Percentiles rank a stretch among this genome's conserved stretches.
Conservation (phyloP, 2,888 invertebrate species). For the Argyresthia goedartella region DNA sequence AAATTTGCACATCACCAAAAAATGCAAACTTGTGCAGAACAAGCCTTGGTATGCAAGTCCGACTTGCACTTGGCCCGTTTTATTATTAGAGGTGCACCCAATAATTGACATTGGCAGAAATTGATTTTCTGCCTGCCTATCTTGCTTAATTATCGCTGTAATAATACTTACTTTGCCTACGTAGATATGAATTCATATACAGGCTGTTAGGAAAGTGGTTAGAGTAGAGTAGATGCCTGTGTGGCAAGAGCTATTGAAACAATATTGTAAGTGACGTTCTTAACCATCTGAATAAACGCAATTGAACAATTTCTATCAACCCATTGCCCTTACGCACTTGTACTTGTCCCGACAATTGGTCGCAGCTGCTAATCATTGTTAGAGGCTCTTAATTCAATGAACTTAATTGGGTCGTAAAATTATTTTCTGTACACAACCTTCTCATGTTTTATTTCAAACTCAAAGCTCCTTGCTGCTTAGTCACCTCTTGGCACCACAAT, state of each 20-base stretch:
- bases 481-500: neutral
- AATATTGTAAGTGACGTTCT: slow-evolving; percentile 60
- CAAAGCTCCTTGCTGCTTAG: neutral
- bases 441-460: neutral
- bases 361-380: slow-evolving; percentile 43
- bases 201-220: too few species aligned
- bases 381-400: slow-evolving; percentile 30
- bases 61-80: too few species aligned
- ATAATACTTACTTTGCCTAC: too few species aligned
- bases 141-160: too few species aligned
- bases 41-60: too few species aligned
- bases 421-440: neutral
- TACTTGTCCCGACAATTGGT: slow-evolving; percentile 32
- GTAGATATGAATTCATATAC: too few species aligned
- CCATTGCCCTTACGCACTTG: slow-evolving; percentile 55
- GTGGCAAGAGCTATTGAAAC: slow-evolving; percentile 41
- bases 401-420: slow-evolving; percentile 17
- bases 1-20: too few species aligned
- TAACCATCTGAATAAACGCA: slow-evolving; percentile 64
- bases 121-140: too few species aligned
- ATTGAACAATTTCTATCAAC: slow-evolving; percentile 65
- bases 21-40: too few species aligned
- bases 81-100: too few species aligned
- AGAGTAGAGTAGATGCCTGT: slow-evolving; percentile 16
- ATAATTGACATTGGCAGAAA: too few species aligned